A percentile compares a stretch with the other conserved stretches of the same genome.
Conservation (phyloP, 1,140 invertebrate genomes). For the Teleogryllus occipitalis region DNA sequence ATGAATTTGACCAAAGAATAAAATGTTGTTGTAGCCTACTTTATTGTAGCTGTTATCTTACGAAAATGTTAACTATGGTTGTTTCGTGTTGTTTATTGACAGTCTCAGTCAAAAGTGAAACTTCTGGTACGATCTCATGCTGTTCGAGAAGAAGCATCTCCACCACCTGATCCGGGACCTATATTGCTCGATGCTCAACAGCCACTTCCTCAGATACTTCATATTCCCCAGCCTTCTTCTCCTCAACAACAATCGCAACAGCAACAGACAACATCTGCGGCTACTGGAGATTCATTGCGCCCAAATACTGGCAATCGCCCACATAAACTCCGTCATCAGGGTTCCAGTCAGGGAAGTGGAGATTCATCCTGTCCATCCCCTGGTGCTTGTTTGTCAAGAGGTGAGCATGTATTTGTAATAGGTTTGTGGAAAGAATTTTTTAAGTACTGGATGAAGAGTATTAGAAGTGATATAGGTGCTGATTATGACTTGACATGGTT, state of each 20-base stretch:
- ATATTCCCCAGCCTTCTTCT: neutral
- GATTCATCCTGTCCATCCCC: slow-evolving; percentile 50
- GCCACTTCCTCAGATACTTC: neutral
- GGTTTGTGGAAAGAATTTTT: too few relatives aligned
- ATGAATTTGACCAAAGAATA: too few relatives aligned
- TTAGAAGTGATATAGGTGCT: neutral
- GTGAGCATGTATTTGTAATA: slow-evolving; percentile 28
- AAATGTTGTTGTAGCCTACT: too few relatives aligned
- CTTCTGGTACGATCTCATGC: slow-evolving; percentile 80
- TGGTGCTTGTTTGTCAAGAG: slow-evolving; percentile 52
- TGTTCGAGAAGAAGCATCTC: slow-evolving; percentile 76
- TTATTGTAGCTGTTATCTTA: too few relatives aligned
- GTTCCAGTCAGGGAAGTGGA: slow-evolving; percentile 52
- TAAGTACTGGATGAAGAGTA: too few relatives aligned
- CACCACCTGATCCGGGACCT: slow-evolving; percentile 42
- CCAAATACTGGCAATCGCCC: slow-evolving; percentile 35
- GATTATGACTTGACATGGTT: neutral
- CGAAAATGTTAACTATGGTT: too few relatives aligned
- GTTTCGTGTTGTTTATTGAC: slow-evolving; percentile 24
- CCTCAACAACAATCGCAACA: slow-evolving; percentile 35
- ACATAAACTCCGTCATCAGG: slow-evolving; percentile 49
- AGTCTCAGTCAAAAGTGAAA: slow-evolving; percentile 63
- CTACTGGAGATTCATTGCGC: slow-evolving; percentile 28
- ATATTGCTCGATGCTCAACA: slow-evolving; percentile 18
- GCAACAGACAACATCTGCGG: slow-evolving; percentile 33